Evolutionary conservation across 2,888 invertebrate genomes (phyloP).

Genomic region (Agriopis leucophaearia): DNA sequence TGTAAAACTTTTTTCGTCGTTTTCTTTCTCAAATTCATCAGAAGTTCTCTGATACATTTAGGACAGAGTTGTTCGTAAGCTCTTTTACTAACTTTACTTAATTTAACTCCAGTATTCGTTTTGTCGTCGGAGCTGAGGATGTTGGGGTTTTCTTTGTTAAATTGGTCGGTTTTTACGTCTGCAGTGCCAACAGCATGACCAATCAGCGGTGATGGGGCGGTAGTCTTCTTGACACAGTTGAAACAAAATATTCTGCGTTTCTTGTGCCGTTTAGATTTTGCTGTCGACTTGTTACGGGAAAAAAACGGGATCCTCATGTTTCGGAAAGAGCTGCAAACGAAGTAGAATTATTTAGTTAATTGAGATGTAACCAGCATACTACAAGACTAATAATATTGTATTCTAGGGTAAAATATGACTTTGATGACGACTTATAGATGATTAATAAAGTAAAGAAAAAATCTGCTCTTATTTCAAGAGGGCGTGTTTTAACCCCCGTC

Average conservation of each 20-base stretch:
- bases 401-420: too few species aligned
- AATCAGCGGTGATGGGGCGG: not conserved
- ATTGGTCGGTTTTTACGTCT: constrained; percentile 9
- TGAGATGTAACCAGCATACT: too few species aligned
- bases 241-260: constrained; percentile 60
- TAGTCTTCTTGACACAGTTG: constrained; percentile 45
- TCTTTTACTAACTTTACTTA: constrained; percentile 26
- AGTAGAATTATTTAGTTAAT: not conserved
- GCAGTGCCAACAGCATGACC: not conserved
- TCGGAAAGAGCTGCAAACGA: constrained; percentile 60
- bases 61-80: constrained; percentile 37
- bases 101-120: not conserved
- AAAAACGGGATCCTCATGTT: constrained; percentile 74
- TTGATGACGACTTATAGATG: too few species aligned
- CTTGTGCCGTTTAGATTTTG: constrained; percentile 55
- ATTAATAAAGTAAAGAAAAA: too few species aligned
- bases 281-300: constrained; percentile 65
- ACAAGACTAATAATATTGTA: too few species aligned
- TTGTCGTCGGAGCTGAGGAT: constrained; percentile 2
- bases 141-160: constrained; percentile 1
- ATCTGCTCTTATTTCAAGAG: too few species aligned
- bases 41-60: constrained; percentile 37
- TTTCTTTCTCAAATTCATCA: constrained; percentile 19
- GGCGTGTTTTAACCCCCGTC: too few species aligned
- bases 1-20: constrained; percentile 3